Evolutionary conservation across 2,113 vertebrate genomes (phyloP), one percentile per base, ranked within the genome.

Genomic region (Paratilapia polleni): DNA sequence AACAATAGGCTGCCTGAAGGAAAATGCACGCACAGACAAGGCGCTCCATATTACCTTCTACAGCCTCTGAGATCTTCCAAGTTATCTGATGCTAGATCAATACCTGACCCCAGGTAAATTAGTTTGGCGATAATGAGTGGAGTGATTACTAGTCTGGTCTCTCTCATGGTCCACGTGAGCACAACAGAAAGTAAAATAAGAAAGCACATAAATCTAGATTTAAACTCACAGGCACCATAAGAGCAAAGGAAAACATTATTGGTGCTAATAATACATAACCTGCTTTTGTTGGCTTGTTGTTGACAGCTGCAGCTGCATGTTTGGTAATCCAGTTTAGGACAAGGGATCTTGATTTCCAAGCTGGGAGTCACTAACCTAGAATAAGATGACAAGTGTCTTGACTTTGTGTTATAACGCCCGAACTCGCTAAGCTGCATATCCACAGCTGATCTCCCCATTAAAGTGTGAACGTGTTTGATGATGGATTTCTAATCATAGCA

Each of bases 171-270:
- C 6, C 36, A 19, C 14, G 17, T 49, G 15, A 6, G 14, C 47
- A 49, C 14, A 6, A 15, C 5, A 17, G 14, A 49, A 49, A 49
- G 14, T 49, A 15, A 49, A 52, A 52, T 4, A 70, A 28, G 0
- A 70, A 70, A 52, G 43, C 6, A 49, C 24, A n/a, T 43, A 43
- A 47, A 47, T 1, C 1, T 26, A 68, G 1, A 22, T 49, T 49
- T 49, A 20, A 1, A 0, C 38, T 6, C 0, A 26, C 66, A 31
- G 63, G 38, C n/a, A 0, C 17, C n/a, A 47, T 47, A 68, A 68
- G n/a, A 68, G n/a, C 22, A 26, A 4, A 0, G 38, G 47, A 4
- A 6, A 47, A 0, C 8, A 47, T 0, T 6, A 26, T 17, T 68
- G 8, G 63, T 68, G 17, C 38, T 6, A 47, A 6, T 47, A 68